Percentiles rank a stretch among this genome's conserved stretches.
These are phyloP conservation scores for Urocitellus parryii DNA, from an alignment of 2,113 vertebrate genomes.

Conservation along the genomic window DNA sequence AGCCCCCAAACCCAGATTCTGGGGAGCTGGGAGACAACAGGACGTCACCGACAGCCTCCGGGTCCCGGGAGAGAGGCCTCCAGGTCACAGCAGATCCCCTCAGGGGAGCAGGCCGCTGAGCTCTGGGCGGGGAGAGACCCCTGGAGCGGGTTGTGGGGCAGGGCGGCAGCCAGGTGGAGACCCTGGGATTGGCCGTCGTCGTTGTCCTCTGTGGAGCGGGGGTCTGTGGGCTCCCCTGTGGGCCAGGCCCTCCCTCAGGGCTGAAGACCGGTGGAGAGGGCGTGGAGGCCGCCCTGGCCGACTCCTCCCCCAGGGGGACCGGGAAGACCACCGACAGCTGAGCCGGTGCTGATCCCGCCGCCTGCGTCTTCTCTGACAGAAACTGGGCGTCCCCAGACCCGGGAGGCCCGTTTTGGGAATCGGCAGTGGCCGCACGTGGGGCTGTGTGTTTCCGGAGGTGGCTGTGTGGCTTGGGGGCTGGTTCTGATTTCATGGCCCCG, in stretches of 20 bases:
- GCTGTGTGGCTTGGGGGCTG: accelerated
- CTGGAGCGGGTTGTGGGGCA: too few species aligned
- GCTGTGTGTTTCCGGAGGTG: not conserved
- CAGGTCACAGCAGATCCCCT: not conserved
- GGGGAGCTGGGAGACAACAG: not conserved
- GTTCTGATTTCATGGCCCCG: not conserved
- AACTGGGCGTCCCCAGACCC: not conserved
- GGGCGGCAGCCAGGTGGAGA: too few species aligned
- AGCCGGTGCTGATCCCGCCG: not conserved
- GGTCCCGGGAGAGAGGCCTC: not conserved
- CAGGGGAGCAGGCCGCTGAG: accelerated
- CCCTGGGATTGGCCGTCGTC: not conserved
- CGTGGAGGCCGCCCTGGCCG: too few species aligned
- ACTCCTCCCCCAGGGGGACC: not conserved
- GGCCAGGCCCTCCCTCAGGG: not conserved
- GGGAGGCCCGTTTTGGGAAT: accelerated
- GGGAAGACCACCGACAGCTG: constrained; percentile 14
- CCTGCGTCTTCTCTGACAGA: accelerated
- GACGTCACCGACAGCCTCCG: too few species aligned
- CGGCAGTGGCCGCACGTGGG: accelerated
- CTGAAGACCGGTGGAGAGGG: not conserved
- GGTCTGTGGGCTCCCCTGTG: not conserved
- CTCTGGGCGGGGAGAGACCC: not conserved
- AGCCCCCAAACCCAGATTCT: not conserved
- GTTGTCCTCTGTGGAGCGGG: too few species aligned